These are phyloP conservation scores for Steatocranus sp. DNA, from an alignment of 2,797 vertebrate genomes.

Conservation along the genomic window DNA sequence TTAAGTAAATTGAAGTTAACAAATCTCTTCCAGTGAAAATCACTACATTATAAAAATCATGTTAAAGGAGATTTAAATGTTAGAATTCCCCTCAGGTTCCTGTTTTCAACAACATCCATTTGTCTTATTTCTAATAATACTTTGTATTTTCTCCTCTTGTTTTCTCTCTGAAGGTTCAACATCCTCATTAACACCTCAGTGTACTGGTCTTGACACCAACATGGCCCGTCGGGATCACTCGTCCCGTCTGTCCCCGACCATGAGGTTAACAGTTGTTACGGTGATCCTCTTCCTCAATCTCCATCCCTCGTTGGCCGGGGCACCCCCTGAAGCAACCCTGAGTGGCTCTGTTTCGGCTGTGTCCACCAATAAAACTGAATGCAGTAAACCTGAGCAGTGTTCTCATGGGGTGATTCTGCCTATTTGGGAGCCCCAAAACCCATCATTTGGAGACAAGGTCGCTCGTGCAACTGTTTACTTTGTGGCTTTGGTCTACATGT, in stretches of 20 bases:
- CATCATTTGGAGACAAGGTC: constrained; percentile 95
- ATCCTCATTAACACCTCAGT: background rate
- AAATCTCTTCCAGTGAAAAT: background rate
- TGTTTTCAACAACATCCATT: background rate
- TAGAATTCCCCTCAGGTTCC: background rate
- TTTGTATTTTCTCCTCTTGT: background rate
- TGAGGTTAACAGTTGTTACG: constrained; percentile 73
- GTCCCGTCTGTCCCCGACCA: constrained; percentile 63
- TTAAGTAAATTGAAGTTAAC: background rate
- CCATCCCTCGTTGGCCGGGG: constrained; percentile 64
- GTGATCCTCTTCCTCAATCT: constrained; percentile 76
- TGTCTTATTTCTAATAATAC: background rate
- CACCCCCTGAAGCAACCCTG: constrained; percentile 49
- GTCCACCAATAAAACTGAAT: constrained; percentile 72
- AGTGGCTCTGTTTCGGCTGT: constrained; percentile 71
- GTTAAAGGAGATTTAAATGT: background rate
- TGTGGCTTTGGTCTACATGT: constrained; percentile 97
- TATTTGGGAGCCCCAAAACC: constrained; percentile 93
- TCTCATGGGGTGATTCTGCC: constrained; percentile 87
- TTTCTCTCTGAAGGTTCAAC: constrained; percentile 38
- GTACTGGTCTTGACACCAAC: constrained; percentile 40
- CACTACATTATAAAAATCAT: background rate
- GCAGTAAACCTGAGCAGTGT: constrained; percentile 82
- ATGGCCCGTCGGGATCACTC: constrained; percentile 75
- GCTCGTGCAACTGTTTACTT: constrained; percentile 97